Conservation (phyloP, 2,797 vertebrate genomes). For the Esox masquinongy region DNA sequence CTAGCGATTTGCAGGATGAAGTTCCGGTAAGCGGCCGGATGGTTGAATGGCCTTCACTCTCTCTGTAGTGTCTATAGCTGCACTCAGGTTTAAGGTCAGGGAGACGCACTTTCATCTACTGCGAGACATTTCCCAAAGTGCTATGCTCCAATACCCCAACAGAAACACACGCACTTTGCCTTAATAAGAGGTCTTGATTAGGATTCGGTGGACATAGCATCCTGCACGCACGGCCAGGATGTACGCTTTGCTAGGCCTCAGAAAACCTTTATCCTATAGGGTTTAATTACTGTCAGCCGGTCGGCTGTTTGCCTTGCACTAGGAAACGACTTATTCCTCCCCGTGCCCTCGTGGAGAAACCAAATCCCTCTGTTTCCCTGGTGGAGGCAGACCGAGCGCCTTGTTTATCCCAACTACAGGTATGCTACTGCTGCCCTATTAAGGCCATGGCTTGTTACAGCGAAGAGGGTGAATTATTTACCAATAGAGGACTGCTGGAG, state of each 20-base stretch:
- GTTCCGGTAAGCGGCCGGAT: neutral
- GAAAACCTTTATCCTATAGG: constrained; percentile 82
- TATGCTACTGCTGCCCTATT: constrained; percentile 74
- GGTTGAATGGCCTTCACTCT: neutral
- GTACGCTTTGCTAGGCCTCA: constrained; percentile 71
- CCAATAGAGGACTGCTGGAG: constrained; percentile 64
- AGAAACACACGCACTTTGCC: neutral
- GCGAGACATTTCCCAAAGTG: constrained; percentile 13
- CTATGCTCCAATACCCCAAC: constrained; percentile 12
- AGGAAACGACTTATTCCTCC: constrained; percentile 79
- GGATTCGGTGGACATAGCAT: constrained; percentile 67
- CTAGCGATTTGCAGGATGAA: neutral
- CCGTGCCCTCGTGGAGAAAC: constrained; percentile 71
- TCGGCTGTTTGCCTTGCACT: constrained; percentile 73
- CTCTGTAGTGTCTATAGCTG: constrained; percentile 9
- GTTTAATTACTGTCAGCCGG: constrained; percentile 81
- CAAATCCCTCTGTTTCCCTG: constrained; percentile 78
- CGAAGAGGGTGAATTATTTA: constrained; percentile 82
- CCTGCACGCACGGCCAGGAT: constrained; percentile 55
- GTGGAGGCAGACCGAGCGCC: constrained; percentile 55
- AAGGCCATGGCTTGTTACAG: constrained; percentile 77
- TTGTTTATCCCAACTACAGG: constrained; percentile 80
- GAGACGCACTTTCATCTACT: constrained; percentile 12
- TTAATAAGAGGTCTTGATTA: constrained; percentile 70
- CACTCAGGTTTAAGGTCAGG: constrained; percentile 10